phyloP scores from a whole-genome alignment of 2,113 vertebrate genomes.

The Strix aluco region DNA sequence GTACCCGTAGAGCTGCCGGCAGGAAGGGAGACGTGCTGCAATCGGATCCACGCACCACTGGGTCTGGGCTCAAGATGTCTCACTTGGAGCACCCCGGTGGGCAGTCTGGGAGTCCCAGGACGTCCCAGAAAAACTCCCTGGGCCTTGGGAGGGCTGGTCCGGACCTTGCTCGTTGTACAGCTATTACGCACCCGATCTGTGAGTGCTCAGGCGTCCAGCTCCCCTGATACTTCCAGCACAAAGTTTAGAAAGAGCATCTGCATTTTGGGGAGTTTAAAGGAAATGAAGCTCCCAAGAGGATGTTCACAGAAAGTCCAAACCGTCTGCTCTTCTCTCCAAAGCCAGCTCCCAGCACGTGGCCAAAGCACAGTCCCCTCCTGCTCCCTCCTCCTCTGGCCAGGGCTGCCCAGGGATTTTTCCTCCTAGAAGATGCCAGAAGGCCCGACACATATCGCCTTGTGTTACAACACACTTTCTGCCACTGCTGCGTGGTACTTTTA shows the following conservation, averaged over 20 bases:
- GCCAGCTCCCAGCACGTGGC: neutral
- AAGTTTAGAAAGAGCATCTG: neutral
- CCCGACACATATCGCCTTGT: neutral
- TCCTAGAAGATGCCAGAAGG: no score
- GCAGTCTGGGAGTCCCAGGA: neutral
- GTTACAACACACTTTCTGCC: neutral
- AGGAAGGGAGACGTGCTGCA: neutral
- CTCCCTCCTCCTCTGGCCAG: neutral
- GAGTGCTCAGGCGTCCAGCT: neutral
- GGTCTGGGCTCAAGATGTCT: neutral
- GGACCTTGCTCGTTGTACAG: neutral
- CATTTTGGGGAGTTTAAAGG: neutral
- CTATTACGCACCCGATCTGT: neutral
- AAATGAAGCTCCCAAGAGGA: neutral
- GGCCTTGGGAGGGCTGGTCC: neutral
- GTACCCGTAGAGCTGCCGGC: rapidly evolving
- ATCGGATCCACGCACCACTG: rapidly evolving
- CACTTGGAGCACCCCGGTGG: neutral
- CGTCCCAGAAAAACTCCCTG: neutral
- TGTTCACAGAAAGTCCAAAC: neutral
- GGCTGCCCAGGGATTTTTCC: neutral
- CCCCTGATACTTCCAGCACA: neutral
- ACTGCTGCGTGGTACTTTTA: neutral
- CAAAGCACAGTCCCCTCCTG: no score
- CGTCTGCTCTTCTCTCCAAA: neutral